Conservation (phyloP, 1,140 invertebrate species). For the Dysdera silvatica region DNA sequence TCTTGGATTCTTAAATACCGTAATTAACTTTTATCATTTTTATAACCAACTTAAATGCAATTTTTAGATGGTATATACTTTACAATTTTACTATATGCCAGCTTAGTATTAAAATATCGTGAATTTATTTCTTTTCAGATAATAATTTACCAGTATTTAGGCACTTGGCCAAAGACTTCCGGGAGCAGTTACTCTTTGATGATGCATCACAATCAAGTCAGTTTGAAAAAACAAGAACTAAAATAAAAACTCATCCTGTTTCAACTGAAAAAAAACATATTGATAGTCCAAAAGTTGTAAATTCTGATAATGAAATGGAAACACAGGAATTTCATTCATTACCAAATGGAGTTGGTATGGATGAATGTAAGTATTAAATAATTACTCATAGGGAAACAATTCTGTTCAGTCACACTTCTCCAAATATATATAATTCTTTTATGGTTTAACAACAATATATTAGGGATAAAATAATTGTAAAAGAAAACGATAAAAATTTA, state of each 20-base stretch:
- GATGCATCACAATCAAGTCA: too few species aligned
- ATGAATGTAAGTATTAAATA: conserved; percentile 22
- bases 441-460: not conserved
- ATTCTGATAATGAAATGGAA: not conserved
- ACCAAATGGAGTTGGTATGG: conserved; percentile 4
- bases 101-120: not conserved
- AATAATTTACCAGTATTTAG: conserved; percentile 64
- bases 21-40: too few species aligned
- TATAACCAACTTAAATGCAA: too few species aligned
- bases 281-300: conserved; percentile 1
- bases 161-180: conserved; percentile 71
- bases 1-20: too few species aligned
- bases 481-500: too few species aligned
- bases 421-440: not conserved
- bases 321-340: not conserved
- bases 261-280: too few species aligned
- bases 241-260: too few species aligned
- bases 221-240: too few species aligned
- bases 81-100: too few species aligned
- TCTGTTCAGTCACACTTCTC: not conserved
- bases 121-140: not conserved
- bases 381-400: too few species aligned
- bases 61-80: too few species aligned
- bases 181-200: conserved; percentile 71
- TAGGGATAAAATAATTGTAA: too few species aligned